phyloP scores from a whole-genome alignment of 2,113 vertebrate species.

The Mastomys coucha region DNA sequence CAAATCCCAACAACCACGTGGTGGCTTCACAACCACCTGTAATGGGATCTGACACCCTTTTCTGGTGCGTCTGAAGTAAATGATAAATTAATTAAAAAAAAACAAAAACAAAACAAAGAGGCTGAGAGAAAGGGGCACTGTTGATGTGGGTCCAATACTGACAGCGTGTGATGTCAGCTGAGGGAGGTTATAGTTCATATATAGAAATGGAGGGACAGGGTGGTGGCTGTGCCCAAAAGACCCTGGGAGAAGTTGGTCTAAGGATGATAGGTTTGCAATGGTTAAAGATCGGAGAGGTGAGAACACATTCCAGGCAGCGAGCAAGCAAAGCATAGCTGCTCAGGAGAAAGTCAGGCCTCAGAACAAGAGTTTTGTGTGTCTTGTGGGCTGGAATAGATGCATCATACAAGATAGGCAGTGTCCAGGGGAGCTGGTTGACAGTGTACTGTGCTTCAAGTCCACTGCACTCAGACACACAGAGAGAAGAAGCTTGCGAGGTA shows the following conservation, averaged over 20 bases:
- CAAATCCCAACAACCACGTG: too few relatives aligned
- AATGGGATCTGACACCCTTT: too few relatives aligned
- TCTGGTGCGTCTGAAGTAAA: too few relatives aligned
- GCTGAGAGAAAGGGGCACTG: background rate
- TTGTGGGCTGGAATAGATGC: background rate
- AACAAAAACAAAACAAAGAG: too few relatives aligned
- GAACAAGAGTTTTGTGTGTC: background rate
- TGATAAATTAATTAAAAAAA: too few relatives aligned
- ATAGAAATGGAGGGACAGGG: background rate
- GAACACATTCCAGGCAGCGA: background rate
- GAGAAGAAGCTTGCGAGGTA: background rate
- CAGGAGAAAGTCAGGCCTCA: background rate
- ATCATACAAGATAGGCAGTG: rapidly evolving
- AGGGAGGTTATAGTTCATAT: background rate
- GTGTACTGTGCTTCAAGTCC: background rate
- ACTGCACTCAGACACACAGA: background rate
- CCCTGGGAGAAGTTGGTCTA: background rate
- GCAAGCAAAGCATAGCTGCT: background rate
- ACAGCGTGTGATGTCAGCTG: background rate
- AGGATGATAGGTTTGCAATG: background rate
- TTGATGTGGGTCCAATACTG: background rate
- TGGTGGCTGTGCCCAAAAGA: background rate
- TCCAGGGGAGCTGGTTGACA: background rate
- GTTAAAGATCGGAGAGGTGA: background rate
- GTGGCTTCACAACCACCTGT: too few relatives aligned